Percentiles rank a stretch among this genome's conserved stretches.
Evolutionary conservation across 2,888 invertebrate species (phyloP).

Genomic region (Eristalis intricaria): DNA sequence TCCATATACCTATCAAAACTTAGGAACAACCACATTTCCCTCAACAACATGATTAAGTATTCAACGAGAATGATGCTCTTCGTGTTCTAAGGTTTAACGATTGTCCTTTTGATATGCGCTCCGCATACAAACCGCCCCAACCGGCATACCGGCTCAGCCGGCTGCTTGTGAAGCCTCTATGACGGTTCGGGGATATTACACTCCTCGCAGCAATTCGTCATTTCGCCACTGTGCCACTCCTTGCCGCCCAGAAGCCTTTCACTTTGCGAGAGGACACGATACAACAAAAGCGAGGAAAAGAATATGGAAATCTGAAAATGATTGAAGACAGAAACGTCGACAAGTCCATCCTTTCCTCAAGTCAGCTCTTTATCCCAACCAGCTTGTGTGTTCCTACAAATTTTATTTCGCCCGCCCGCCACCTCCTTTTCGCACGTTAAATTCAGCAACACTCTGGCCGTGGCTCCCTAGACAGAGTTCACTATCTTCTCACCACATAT

Average conservation of each 20-base stretch:
- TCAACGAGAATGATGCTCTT: constrained; percentile 53
- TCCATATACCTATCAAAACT: neutral
- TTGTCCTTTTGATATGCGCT: constrained; percentile 57
- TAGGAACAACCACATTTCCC: constrained; percentile 33
- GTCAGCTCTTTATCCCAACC: constrained; percentile 2
- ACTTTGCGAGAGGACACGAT: constrained; percentile 30
- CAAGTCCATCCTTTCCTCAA: constrained; percentile 64
- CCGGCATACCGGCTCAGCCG: neutral
- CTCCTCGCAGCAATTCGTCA: constrained; percentile 8
- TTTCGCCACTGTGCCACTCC: neutral
- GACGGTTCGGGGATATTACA: neutral
- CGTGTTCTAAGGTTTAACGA: constrained; percentile 58
- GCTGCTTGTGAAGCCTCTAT: too few species aligned
- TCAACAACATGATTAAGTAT: constrained; percentile 61
- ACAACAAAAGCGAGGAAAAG: constrained; percentile 14
- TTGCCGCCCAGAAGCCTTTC: neutral
- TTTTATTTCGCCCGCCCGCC: constrained; percentile 29
- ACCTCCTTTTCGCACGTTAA: constrained; percentile 14
- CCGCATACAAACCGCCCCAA: constrained; percentile 32
- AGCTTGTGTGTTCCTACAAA: neutral
- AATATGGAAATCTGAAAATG: constrained; percentile 67
- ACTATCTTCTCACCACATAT: constrained; percentile 29
- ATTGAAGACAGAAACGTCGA: constrained; percentile 70
- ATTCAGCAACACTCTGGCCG: constrained; percentile 39
- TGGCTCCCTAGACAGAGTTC: constrained; percentile 7